phyloP scores from a whole-genome alignment of 2,797 vertebrate genomes.

The Astyanax mexicanus region DNA sequence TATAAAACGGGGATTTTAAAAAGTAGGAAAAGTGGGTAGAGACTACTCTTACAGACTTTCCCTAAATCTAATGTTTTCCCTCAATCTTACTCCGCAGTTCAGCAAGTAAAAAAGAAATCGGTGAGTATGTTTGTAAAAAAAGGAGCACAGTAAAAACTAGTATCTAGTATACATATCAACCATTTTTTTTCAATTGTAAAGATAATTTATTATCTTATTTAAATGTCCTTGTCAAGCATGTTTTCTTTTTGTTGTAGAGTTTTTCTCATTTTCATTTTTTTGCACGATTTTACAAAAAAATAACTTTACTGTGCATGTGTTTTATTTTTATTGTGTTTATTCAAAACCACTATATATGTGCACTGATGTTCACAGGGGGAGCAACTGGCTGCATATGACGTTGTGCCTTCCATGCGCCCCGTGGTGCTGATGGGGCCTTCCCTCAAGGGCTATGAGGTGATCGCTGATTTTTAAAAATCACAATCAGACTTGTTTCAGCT shows the following conservation, averaged over 20 bases:
- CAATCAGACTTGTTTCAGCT: no score
- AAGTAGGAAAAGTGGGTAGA: neutral
- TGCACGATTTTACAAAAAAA: no score
- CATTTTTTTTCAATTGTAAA: no score
- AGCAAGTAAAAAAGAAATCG: constrained; percentile 99
- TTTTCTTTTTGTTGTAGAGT: no score
- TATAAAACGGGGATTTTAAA: neutral
- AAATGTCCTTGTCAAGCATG: no score
- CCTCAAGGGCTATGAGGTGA: constrained; percentile 97
- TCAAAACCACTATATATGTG: neutral
- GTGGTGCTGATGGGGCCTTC: constrained; percentile 98
- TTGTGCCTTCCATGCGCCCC: constrained; percentile 98
- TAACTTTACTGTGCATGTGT: neutral
- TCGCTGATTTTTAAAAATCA: neutral
- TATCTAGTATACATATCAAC: no score
- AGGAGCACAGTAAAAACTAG: no score
- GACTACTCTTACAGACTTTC: neutral
- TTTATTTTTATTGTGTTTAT: neutral
- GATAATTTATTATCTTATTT: no score
- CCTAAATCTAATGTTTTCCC: constrained; percentile 47
- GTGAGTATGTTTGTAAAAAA: constrained; percentile 79
- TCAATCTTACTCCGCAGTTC: constrained; percentile 75
- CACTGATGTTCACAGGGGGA: constrained; percentile 85
- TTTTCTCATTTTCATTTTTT: no score
- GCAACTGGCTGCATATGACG: constrained; percentile 94